Base-by-base conservation (phyloP, 1,140 invertebrate species). In the Epicauta chinensis region DNA sequence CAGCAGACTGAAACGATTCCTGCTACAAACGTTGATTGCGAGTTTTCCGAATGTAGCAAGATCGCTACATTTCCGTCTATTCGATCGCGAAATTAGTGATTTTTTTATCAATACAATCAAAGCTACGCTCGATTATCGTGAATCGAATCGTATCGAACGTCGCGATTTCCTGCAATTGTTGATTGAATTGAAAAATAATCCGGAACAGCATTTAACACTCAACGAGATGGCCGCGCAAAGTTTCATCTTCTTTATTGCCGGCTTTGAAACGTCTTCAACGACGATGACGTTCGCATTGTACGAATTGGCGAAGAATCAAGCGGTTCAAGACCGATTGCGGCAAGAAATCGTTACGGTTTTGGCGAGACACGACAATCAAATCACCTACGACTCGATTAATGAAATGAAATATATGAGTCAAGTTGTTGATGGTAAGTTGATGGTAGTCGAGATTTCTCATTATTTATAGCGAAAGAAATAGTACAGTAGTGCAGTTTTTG, bases 281-380 rank as follows among this genome's bases (percentile, higher is more conserved):
- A 75, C 81, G 0, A 78, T 90, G 46, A 68, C 78, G 0, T 84
- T 81, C 59, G 71, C 76, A 7, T 61, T 85, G 0, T 79, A 83
- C 55, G 79, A 83, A 59, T 62, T 91, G 41, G 79, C 86, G 0
- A 69, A 77, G 0, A 14, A 44, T 2, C 61, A 65, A 1, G 29
- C 46, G 12, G 56, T 79, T 2, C 83, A 56, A 30, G 17, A 76
- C 4, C 74, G 68, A 31, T 55, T 83, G 1, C 64, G 73, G n/a
- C 37, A 67, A 3, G 75, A 79, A 60, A 70, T 78, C 0, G 60
- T 69, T 11, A 35, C 58, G 3, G 71, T 75, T 14, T 29, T 79
- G 1, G 42, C 55, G 4, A 69, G 70, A 50, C 63, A 78, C 48
- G 58, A 73, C 12, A 71, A 72, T 2, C 59, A 73, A 48, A 55